Base-by-base conservation (phyloP, 2,888 invertebrate genomes). In the Ceramica pisi region DNA sequence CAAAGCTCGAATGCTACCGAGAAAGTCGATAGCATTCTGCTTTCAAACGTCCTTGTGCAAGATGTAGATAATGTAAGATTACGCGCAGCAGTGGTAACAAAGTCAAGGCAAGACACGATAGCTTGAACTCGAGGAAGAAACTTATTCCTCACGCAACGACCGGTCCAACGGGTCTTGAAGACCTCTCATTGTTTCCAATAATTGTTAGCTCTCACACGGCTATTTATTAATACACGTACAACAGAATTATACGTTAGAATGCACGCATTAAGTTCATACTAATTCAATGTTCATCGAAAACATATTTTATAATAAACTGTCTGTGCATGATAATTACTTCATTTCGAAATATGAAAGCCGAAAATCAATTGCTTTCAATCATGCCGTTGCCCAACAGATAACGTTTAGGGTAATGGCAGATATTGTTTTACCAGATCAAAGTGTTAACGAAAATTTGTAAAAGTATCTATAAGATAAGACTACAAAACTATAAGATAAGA, bases 141-240 rank as follows among this genome's bases (percentile, higher is more conserved):
- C 16, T 21, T 59, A 61, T 81, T 78, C 71, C 69, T 77, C 71
- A 62, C 67, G 59, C 67, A 60, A 61, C 59, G 73, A 82, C 80
- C 78, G 75, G 85, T 86, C 63, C n/a, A 65, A 84, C 80, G 56
- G 68, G 84, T 77, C 77, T 61, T 56, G 26, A 53, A 53, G 62
- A 71, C 61, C 61, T 46, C 64, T 78, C 81, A 83, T 86, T 86
- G 79, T 86, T 80, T 75, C 41, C 71, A 61, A 78, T 84, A 84
- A 86, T 84, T 82, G 67, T 70, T 66, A 19, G 63, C 74, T 80
- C 82, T 82, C 81, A 80, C 73, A 78, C 70, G 64, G 67, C 57
- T 67, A 66, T 78, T 80, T 73, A 59, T 67, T 66, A 51, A 63
- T 26, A 64, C 66, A 64, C 38, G n/a, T 64, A 62, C 48, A 62